These are phyloP conservation scores for Montipora cactus DNA, from an alignment of 64 coral and sea anemone species.

Conservation along the genomic window DNA sequence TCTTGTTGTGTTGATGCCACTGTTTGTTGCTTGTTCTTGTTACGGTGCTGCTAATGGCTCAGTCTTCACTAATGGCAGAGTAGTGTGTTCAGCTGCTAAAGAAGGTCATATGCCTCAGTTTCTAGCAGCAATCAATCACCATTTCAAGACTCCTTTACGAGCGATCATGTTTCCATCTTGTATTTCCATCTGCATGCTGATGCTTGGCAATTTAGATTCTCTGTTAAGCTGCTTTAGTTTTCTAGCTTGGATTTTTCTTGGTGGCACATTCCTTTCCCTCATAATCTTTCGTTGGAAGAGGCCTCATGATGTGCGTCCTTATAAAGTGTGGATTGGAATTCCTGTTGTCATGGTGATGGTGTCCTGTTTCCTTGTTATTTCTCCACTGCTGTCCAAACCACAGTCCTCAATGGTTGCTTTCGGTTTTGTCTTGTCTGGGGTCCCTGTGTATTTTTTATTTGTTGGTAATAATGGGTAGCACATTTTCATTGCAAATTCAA, in stretches of 20 bases:
- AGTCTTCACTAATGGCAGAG: conserved; percentile 69
- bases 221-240: conserved; percentile 76
- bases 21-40: conserved; percentile 80
- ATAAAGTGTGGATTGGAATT: conserved; percentile 76
- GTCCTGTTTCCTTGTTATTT: conserved; percentile 68
- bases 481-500: no score
- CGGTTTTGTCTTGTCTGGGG: conserved; percentile 58
- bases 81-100: conserved; percentile 69
- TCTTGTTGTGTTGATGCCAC: conserved; percentile 69
- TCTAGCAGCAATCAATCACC: conserved; percentile 46
- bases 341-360: conserved; percentile 69
- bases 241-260: conserved; percentile 75
- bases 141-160: conserved; percentile 68
- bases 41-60: conserved; percentile 74
- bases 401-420: conserved; percentile 59
- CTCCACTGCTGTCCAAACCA: conserved; percentile 70
- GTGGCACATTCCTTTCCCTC: conserved; percentile 68
- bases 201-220: conserved; percentile 68
- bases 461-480: conserved; percentile 7
- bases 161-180: conserved; percentile 63
- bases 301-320: conserved; percentile 66
- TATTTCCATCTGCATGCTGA: conserved; percentile 69
- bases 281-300: conserved; percentile 74
- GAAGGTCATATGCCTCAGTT: conserved; percentile 78
- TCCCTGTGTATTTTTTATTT: conserved; percentile 66